Evolutionary conservation across 2,113 vertebrate genomes (phyloP), one percentile per base, ranked within the genome.

Genomic region (Cyanistes caeruleus): DNA sequence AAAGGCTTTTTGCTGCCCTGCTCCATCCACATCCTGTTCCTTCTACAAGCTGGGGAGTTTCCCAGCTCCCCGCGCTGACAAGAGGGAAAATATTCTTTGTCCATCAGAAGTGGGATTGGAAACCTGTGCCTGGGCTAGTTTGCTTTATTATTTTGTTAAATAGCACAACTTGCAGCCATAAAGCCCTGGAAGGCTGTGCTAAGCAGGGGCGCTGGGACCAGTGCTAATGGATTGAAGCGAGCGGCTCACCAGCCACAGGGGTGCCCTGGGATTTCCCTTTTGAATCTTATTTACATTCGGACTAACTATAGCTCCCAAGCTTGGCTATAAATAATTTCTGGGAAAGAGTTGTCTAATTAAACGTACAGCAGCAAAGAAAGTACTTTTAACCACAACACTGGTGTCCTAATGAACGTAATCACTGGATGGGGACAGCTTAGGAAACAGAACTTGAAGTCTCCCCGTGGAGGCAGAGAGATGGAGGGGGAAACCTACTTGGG

Each of bases 291-390:
- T 98, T 98, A 98, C 98, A 98, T 98, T 98, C 90, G 94, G 97
- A 92, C 98, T 98, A 98, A 98, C 98, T 98, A 98, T 98, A 98
- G 97, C 98, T 98, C 97, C 84, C 94, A 87, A 97, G 96, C 96
- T 89, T 5, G 65, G 95, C 97, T 98, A 98, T 98, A 98, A 98
- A 98, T 98, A 98, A 98, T 98, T 98, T 98, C 98, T 98, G 79
- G 98, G 97, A 96, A 98, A 98, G 98, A 97, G 97, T 97, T 98
- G 97, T 98, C 98, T 98, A 98, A 98, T 98, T 98, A 98, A 98
- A 98, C 35, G 85, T 98, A 98, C 93, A 93, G 97, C 97, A 87
- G 97, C 97, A 95, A 97, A 97, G 95, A 96, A 98, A 98, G 96
- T 97, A 97, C 96, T 97, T 97, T 97, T 94, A 95, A 97, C 97